Percentiles rank a stretch among this genome's conserved stretches.
Evolutionary conservation across 2,797 vertebrate genomes (phyloP).

Genomic region (Alosa sapidissima): DNA sequence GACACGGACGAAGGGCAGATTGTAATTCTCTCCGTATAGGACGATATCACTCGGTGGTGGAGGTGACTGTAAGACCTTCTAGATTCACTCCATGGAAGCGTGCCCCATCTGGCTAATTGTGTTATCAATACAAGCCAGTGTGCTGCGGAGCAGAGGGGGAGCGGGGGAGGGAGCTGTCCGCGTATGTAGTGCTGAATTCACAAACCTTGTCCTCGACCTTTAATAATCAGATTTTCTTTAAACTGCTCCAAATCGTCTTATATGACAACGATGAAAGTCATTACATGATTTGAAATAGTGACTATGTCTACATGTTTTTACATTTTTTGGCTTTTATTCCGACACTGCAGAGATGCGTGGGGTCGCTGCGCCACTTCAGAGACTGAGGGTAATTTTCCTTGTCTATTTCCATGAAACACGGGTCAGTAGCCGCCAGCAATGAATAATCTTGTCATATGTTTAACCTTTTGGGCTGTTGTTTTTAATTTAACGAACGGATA

Average conservation of each 20-base stretch:
- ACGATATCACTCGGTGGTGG: constrained; percentile 9
- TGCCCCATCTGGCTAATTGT: constrained; percentile 68
- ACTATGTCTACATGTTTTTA: neutral
- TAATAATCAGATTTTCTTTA: neutral
- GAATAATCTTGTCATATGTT: neutral
- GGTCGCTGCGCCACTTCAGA: neutral
- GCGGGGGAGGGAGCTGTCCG: constrained; percentile 38
- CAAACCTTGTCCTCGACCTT: neutral
- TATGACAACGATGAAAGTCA: neutral
- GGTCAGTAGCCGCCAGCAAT: neutral
- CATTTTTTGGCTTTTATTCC: neutral
- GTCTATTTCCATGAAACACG: neutral
- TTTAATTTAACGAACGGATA: neutral
- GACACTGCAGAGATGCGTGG: neutral
- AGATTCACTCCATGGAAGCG: constrained; percentile 35
- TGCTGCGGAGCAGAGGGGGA: constrained; percentile 31
- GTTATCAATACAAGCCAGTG: constrained; percentile 59
- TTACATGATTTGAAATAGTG: neutral
- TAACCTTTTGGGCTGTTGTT: neutral
- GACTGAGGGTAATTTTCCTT: neutral
- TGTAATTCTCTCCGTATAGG: constrained; percentile 32
- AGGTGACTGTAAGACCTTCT: constrained; percentile 25
- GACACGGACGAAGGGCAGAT: neutral
- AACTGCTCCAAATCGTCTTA: neutral
- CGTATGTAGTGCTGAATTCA: constrained; percentile 35